These are phyloP conservation scores for Halcyon senegalensis DNA, from an alignment of 2,113 vertebrate species.

Conservation along the genomic window DNA sequence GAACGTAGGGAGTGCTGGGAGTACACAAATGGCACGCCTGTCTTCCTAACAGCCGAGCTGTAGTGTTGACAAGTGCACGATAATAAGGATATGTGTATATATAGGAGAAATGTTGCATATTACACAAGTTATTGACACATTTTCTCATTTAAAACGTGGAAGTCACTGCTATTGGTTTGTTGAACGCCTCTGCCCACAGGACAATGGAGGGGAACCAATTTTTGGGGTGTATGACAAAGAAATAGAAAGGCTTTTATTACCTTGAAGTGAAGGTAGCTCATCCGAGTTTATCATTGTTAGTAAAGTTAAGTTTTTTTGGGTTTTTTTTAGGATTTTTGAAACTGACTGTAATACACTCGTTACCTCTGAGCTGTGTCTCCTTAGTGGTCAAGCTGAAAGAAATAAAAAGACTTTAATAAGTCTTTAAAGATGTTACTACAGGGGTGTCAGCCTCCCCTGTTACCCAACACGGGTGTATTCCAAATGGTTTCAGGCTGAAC, in stretches of 20 bases:
- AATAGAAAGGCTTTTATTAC: neutral
- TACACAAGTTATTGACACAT: fast-evolving
- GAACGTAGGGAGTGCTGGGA: neutral
- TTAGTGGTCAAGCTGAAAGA: neutral
- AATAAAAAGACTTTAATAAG: neutral
- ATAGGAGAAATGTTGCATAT: fast-evolving
- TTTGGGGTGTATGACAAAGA: fast-evolving
- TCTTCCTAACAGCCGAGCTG: neutral
- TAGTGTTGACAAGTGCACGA: neutral
- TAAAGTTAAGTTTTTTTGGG: neutral
- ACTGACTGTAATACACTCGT: neutral
- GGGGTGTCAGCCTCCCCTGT: neutral
- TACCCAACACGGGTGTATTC: fast-evolving
- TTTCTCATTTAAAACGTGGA: neutral
- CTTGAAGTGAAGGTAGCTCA: neutral
- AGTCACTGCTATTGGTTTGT: neutral
- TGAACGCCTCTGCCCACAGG: fast-evolving
- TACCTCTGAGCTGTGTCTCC: neutral
- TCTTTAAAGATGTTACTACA: neutral
- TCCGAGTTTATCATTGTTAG: neutral
- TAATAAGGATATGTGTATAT: fast-evolving
- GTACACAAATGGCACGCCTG: too few relatives aligned
- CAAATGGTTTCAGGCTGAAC: neutral
- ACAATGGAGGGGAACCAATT: fast-evolving
- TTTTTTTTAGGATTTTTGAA: neutral